Evolutionary conservation across 2,888 invertebrate species (phyloP).

Genomic region (Encarsia formosa): DNA sequence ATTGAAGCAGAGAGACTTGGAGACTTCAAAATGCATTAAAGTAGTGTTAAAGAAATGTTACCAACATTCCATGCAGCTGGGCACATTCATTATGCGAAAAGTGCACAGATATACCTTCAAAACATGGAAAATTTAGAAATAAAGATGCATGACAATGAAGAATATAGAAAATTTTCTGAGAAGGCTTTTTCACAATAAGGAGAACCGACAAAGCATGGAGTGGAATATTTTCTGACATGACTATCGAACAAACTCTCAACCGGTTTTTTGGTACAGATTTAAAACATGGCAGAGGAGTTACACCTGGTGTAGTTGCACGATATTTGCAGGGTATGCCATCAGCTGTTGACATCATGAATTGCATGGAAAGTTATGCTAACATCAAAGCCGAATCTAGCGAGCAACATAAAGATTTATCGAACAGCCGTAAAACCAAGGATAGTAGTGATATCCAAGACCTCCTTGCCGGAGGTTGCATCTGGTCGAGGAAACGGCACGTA

Average conservation of each 20-base stretch:
- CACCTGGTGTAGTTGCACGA: constrained; percentile 18
- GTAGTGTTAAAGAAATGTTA: constrained; percentile 29
- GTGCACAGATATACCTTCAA: constrained; percentile 36
- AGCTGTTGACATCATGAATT: constrained; percentile 23
- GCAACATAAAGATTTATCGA: constrained; percentile 31
- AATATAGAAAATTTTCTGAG: constrained; percentile 18
- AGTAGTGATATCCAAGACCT: no score
- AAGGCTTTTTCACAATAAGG: constrained; percentile 28
- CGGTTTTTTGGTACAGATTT: constrained; percentile 29
- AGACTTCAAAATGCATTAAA: constrained; percentile 33
- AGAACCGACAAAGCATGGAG: constrained; percentile 29
- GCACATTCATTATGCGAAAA: constrained; percentile 37
- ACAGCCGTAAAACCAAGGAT: no score
- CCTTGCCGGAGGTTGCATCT: no score
- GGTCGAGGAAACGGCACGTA: no score
- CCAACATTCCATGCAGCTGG: constrained; percentile 37
- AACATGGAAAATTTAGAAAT: constrained; percentile 31
- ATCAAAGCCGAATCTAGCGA: constrained; percentile 19
- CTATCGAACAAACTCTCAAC: constrained; percentile 30
- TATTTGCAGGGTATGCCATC: constrained; percentile 25
- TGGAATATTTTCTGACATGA: constrained; percentile 30
- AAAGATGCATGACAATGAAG: constrained; percentile 20
- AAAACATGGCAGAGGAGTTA: constrained; percentile 29
- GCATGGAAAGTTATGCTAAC: constrained; percentile 25
- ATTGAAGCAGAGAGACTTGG: constrained; percentile 33